These are phyloP conservation scores for Phalangium opilio DNA, from an alignment of 2,888 invertebrate species.

Conservation along the genomic window DNA sequence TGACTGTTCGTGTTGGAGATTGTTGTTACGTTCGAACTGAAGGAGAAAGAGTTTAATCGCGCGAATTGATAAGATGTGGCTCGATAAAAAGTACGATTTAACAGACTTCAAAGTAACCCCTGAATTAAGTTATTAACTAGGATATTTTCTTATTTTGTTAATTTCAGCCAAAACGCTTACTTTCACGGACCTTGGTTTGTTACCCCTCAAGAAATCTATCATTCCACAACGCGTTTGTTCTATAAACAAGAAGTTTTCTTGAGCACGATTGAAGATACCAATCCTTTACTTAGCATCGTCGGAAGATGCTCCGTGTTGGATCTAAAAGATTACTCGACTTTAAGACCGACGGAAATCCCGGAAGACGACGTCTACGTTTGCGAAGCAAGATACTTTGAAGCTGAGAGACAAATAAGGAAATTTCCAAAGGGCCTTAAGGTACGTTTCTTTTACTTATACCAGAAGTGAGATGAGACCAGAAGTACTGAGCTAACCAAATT, in stretches of 20 bases:
- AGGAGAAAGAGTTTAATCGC: slow-evolving; percentile 80
- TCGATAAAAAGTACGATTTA: slow-evolving; percentile 63
- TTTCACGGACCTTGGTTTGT: slow-evolving; percentile 91
- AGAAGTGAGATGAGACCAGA: too few species aligned
- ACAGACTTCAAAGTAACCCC: too few species aligned
- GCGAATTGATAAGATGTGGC: slow-evolving; percentile 89
- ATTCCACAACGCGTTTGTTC: slow-evolving; percentile 53
- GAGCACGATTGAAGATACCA: slow-evolving; percentile 78
- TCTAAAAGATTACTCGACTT: slow-evolving; percentile 64
- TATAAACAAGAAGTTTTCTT: slow-evolving; percentile 87
- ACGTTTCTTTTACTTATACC: slow-evolving; percentile 2
- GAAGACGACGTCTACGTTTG: slow-evolving; percentile 87
- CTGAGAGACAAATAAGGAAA: slow-evolving; percentile 52
- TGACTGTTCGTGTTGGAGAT: slow-evolving; percentile 55
- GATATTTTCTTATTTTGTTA: too few species aligned
- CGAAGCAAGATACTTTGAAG: slow-evolving; percentile 79
- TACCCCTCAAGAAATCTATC: slow-evolving; percentile 69
- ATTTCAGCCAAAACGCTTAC: slow-evolving; percentile 64
- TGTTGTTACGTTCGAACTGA: slow-evolving; percentile 87
- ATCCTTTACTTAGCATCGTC: slow-evolving; percentile 75
- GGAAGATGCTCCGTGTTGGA: slow-evolving; percentile 82
- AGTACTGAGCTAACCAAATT: too few species aligned
- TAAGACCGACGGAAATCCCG: slow-evolving; percentile 79
- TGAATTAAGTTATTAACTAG: too few species aligned
- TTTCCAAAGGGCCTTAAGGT: slow-evolving; percentile 35